Evolutionary conservation across 2,888 invertebrate genomes (phyloP), one percentile per base, ranked within the genome.

Genomic region (Miltochrista miniata): DNA sequence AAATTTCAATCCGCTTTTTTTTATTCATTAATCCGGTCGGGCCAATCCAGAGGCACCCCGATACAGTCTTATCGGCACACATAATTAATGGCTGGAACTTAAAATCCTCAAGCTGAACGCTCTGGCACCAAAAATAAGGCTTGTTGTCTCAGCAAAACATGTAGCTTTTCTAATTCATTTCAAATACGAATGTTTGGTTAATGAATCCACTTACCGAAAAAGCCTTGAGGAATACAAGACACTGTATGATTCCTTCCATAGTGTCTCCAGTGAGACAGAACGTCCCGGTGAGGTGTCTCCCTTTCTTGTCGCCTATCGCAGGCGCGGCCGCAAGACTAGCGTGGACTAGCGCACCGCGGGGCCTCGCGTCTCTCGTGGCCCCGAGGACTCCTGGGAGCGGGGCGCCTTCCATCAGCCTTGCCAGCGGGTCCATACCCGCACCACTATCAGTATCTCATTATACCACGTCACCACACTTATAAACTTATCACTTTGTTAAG

Each of bases 161-260:
- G 18, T 24, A 24, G 18, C 2, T 24, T 24, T 24, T 24, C 5
- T 5, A 24, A 4, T 24, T 24, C 18, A 4, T 24, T 4, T 24
- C 5, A 24, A 4, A 5, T 24, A 24, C 18, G 18, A 24, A 24
- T 24, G 1, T 4, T 3, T 12, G 13, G 3, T 29, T 12, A 30
- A 29, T 41, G 11, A 31, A n/a, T 11, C 49, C 34, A 93, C 97
- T 96, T 93, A 97, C 97, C 96, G 97, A 96, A 85, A 97, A 97
- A 36, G 97, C 97, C 89, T 97, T 97, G 80, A 97, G 94, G 92
- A 97, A 97, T 73, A 97, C 97, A 75, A 97, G 93, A 85, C 97
- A 97, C 92, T 97, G 97, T 81, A 97, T 97, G 79, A 97, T 97
- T 70, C 97, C 97, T 82, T 97, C 97, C 97, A 97, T 97, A 55